Conservation (phyloP, 2,113 vertebrate genomes). For the Xenus cinereus region DNA sequence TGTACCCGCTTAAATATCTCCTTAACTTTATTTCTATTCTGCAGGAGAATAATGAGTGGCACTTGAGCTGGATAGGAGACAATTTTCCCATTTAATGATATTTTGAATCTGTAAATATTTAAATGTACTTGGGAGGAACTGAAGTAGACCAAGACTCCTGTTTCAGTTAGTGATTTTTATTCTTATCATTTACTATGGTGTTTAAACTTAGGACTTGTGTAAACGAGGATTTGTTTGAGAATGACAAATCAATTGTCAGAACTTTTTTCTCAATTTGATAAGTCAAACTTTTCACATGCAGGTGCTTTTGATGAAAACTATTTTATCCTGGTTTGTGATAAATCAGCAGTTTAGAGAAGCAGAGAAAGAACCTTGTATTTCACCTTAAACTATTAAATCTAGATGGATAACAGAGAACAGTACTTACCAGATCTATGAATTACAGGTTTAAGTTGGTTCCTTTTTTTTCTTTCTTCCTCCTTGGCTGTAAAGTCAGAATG, state of each 20-base stretch:
- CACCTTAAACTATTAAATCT: background rate
- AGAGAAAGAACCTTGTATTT: background rate
- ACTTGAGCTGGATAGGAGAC: background rate
- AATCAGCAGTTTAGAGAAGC: background rate
- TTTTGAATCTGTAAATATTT: background rate
- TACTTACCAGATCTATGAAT: background rate
- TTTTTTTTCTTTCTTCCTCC: background rate
- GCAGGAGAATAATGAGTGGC: background rate
- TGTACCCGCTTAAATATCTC: background rate
- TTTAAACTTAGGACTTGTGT: background rate
- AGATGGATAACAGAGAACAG: background rate
- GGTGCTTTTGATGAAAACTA: background rate
- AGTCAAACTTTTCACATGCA: background rate
- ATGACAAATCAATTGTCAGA: background rate
- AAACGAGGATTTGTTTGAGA: background rate
- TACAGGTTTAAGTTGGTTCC: background rate
- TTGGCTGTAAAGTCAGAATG: conserved; percentile 10
- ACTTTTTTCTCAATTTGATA: background rate
- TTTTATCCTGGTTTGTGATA: background rate
- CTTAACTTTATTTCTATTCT: background rate
- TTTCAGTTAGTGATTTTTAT: background rate
- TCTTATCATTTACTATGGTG: background rate
- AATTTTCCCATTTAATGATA: background rate
- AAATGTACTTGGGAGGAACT: too few species aligned
- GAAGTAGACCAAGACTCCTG: too few species aligned